Evolutionary conservation across 1,140 invertebrate species (phyloP), one percentile per base, ranked within the genome.

Genomic region (Musca domestica): DNA sequence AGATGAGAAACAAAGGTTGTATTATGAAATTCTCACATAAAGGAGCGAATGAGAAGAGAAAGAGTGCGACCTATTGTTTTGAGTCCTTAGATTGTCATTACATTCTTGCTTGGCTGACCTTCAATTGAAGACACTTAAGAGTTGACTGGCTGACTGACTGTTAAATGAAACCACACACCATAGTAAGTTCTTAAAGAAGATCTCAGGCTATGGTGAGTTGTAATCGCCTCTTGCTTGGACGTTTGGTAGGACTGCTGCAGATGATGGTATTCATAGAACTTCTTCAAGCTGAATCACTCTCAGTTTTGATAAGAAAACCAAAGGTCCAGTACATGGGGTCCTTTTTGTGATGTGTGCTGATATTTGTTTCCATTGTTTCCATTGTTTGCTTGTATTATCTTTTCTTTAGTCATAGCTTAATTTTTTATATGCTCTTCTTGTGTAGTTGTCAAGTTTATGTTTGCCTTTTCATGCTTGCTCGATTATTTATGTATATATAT

Each of bases 81-180:
- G 0, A 20, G 61, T 64, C 22, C 9, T 41, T 61, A 14, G n/a
- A 20, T 64, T 64, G 63, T 27, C 63, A 64, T 64, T 64, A 64
- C 41, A 48, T 64, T 64, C 34, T 64, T 64, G 63, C 63, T 64
- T 64, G 22, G 63, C n/a, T 64, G 47, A 64, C 63, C 63, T 48
- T 64, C 63, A 48, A 64, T 64, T 64, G 63, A 64, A 64, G 23
- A 64, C 17, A 49, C 41, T 48, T 48, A 61, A 34, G 27, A 61
- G 27, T 41, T 61, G 17, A 3, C 10, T 41, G 34, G 34, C 27
- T 30, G 27, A 30, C 27, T 7, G 34, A 7, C 10, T 5, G 10
- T 10, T 12, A 41, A 41, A 41, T 5, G 34, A 12, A 41, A 9
- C 4, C 34, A 41, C 34, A 41, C 12, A 12, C 34, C 34, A 41